Evolutionary conservation across 2,888 invertebrate genomes (phyloP), one percentile per base, ranked within the genome.

Genomic region (Cephus sareptanus): DNA sequence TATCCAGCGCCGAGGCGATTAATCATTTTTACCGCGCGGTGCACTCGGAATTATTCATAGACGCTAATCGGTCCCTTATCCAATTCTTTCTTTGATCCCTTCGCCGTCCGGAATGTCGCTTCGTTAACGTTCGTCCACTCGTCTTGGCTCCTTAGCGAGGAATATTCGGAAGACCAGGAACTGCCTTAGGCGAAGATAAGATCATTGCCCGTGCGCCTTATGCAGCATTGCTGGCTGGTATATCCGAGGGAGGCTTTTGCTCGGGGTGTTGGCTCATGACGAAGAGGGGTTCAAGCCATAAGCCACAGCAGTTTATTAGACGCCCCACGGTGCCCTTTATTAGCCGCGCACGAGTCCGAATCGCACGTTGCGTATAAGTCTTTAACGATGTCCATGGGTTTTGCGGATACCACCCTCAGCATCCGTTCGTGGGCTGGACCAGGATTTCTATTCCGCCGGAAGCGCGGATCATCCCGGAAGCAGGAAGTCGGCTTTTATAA

Each of bases 291-390:
- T 33, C 33, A 71, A 31, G 31, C 71, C 82, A 82, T 86, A 86
- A 85, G 85, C 86, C 77, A 70, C 80, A 83, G 76, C 83, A 85
- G 89, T 89, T 89, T 89, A 89, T 89, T 90, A 89, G 87, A 84
- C 83, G 84, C 80, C 89, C 85, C 80, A 86, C 86, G 84, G 89
- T 79, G 88, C 82, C 85, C 87, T 90, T 89, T 90, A 90, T 90
- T 89, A 89, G 87, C 82, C 79, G 77, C 80, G 9, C 56, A 56
- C 56, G 23, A 56, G 23, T 56, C 56, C 56, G 15, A 56, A 56
- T 56, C 56, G 56, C 23, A 56, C 56, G 15, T 56, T 56, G 56
- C 23, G 56, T 23, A 56, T 56, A 56, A 56, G 56, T 56, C 56
- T 56, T 56, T 56, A 23, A 56, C 56, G 56, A 56, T 56, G 56